Percentiles rank a stretch among this genome's conserved stretches.
Evolutionary conservation across 2,888 invertebrate genomes (phyloP).

Genomic region (Cataglyphis albicans): DNA sequence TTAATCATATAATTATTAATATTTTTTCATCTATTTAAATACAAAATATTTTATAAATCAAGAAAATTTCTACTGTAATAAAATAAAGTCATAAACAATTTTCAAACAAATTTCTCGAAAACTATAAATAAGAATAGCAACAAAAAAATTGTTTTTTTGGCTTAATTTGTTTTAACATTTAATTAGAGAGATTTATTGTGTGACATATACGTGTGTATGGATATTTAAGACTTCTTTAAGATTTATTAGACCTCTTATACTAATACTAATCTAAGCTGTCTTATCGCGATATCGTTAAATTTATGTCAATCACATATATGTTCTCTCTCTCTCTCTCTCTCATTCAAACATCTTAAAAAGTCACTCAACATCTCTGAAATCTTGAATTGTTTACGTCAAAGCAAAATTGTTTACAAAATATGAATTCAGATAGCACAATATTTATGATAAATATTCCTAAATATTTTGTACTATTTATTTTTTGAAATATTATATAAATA

Average conservation of each 20-base stretch:
- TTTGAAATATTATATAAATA: too few species aligned
- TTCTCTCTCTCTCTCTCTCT: too few species aligned
- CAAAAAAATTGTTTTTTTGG: background rate
- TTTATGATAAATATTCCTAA: too few species aligned
- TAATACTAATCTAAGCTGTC: background rate
- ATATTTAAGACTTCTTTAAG: background rate
- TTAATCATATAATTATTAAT: background rate
- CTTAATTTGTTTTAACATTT: background rate
- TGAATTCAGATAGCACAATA: background rate
- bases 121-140: background rate
- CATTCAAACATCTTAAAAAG: background rate
- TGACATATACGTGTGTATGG: too few species aligned
- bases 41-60: background rate
- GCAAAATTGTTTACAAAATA: background rate
- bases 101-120: background rate
- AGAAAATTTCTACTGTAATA: background rate
- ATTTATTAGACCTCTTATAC: background rate
- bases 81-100: background rate
- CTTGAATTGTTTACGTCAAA: background rate
- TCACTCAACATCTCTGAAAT: background rate
- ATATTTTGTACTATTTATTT: too few species aligned
- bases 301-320: background rate
- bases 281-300: background rate
- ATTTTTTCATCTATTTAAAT: background rate
- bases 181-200: background rate